phyloP scores from a whole-genome alignment of 2,113 vertebrate genomes.

The Gracilinanus agilis region DNA sequence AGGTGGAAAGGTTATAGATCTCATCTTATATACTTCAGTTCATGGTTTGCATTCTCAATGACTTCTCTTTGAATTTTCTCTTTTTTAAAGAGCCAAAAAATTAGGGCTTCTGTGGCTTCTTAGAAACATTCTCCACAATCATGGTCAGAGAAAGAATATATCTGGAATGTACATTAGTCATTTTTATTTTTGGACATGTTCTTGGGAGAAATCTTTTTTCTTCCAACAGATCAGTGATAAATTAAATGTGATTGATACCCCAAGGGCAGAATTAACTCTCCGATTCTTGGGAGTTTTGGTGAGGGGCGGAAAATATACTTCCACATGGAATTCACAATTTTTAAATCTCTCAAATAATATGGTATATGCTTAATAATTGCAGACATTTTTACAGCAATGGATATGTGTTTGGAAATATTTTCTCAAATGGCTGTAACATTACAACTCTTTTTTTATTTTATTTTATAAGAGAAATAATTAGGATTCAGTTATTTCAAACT shows the following conservation, averaged over 20 bases:
- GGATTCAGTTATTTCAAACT: slow-evolving; percentile 76
- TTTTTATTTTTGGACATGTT: slow-evolving; percentile 77
- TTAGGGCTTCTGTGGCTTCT: slow-evolving; percentile 39
- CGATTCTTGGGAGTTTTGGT: slow-evolving; percentile 67
- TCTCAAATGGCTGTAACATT: slow-evolving; percentile 69
- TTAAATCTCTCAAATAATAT: slow-evolving; percentile 73
- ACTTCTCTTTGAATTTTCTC: neutral
- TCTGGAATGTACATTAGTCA: slow-evolving; percentile 43
- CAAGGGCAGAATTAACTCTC: slow-evolving; percentile 79
- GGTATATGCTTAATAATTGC: slow-evolving; percentile 77
- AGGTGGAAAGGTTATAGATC: neutral
- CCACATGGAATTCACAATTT: slow-evolving; percentile 71
- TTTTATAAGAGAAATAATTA: slow-evolving; percentile 77
- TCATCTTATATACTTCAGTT: neutral
- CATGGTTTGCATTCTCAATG: slow-evolving; percentile 43
- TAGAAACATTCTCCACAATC: slow-evolving; percentile 24
- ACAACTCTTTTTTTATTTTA: slow-evolving; percentile 73
- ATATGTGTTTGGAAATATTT: slow-evolving; percentile 56
- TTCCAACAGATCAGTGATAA: slow-evolving; percentile 75
- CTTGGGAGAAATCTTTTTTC: slow-evolving; percentile 66
- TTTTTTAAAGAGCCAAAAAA: slow-evolving; percentile 28
- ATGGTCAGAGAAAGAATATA: slow-evolving; percentile 54
- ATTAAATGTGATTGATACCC: slow-evolving; percentile 78
- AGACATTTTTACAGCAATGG: slow-evolving; percentile 71
- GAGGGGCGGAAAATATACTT: slow-evolving; percentile 69